phyloP scores from a whole-genome alignment of 2,797 vertebrate species.

The Betta splendens region DNA sequence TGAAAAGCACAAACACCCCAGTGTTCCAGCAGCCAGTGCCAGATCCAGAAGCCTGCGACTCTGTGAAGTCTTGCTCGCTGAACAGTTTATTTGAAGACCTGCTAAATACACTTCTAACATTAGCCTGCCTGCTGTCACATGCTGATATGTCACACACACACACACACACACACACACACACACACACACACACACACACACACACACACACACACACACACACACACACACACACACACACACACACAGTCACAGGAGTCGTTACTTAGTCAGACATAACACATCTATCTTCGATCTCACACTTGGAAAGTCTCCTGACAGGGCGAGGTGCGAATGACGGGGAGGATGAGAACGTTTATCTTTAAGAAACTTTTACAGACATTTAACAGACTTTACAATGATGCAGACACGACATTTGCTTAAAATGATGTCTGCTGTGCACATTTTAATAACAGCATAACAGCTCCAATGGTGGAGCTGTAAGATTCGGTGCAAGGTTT shows the following conservation, averaged over 20 bases:
- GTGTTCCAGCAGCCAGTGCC: slow-evolving; percentile 47
- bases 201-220: slow-evolving; percentile 32
- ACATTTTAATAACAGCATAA: too few species aligned
- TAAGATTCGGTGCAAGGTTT: background rate
- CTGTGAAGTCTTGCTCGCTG: slow-evolving; percentile 51
- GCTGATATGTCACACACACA: slow-evolving; percentile 52
- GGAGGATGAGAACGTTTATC: slow-evolving; percentile 8
- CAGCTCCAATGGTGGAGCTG: too few species aligned
- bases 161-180: slow-evolving; percentile 13
- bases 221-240: slow-evolving; percentile 15
- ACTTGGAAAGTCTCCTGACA: slow-evolving; percentile 47
- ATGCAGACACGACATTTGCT: too few species aligned
- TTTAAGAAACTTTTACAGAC: slow-evolving; percentile 30
- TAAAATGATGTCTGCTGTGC: too few species aligned
- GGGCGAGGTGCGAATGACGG: slow-evolving; percentile 38
- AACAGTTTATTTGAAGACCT: slow-evolving; percentile 66
- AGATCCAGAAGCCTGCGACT: slow-evolving; percentile 42
- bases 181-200: slow-evolving; percentile 21
- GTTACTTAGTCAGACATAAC: slow-evolving; percentile 56
- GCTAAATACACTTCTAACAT: slow-evolving; percentile 69
- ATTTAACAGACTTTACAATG: too few species aligned
- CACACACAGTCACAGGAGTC: slow-evolving; percentile 26
- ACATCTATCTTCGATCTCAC: slow-evolving; percentile 67
- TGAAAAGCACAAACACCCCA: slow-evolving; percentile 31
- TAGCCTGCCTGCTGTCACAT: slow-evolving; percentile 62